Base-by-base conservation (phyloP, 2,113 vertebrate species). In the Tichodroma muraria region DNA sequence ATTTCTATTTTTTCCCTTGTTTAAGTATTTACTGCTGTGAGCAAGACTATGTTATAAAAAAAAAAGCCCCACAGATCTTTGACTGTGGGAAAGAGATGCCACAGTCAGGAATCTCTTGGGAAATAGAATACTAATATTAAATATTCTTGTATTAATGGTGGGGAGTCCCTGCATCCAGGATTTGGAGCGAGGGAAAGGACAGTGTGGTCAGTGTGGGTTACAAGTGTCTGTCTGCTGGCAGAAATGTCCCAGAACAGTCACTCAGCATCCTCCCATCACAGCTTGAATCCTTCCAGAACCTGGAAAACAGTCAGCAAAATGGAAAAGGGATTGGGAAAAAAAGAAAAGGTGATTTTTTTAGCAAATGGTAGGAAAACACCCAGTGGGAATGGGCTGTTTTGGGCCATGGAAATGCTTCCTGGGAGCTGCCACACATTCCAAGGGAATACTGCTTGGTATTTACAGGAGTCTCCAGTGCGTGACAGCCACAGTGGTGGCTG, bases 151-250 rank as follows among this genome's bases (percentile, higher is more conserved):
- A 7, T 61, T 31, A 40, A 40, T 44, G 21, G 13, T 19, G 30
- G 9, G 71, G 27, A 35, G 30, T 44, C 8, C 45, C 61, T 75
- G 22, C 33, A 40, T 5, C 6, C 31, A 53, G 27, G 47, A 25
- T 54, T 70, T 28, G 69, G 42, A 47, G 27, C 3, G 1, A 27
- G 30, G 37, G 15, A 52, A 83, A 49, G 40, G 37, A 33, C n/a
- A 12, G 6, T 2, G 8, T 1, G 6, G 53, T 53, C 0, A 0
- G 33, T 40, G 15, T 37, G 24, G 22, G 24, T 77, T 27, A 23
- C 19, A 7, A 10, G 8, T 9, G 10, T 56, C 30, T 27, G 31
- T 66, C 50, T 84, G 72, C 37, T 8, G 4, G 28, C 24, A 45
- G 50, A 40, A 85, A 28, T 35, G 18, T n/a, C 31, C 33, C 45